These are phyloP conservation scores for Spheniscus humboldti DNA, from an alignment of 2,797 vertebrate species.

Conservation along the genomic window DNA sequence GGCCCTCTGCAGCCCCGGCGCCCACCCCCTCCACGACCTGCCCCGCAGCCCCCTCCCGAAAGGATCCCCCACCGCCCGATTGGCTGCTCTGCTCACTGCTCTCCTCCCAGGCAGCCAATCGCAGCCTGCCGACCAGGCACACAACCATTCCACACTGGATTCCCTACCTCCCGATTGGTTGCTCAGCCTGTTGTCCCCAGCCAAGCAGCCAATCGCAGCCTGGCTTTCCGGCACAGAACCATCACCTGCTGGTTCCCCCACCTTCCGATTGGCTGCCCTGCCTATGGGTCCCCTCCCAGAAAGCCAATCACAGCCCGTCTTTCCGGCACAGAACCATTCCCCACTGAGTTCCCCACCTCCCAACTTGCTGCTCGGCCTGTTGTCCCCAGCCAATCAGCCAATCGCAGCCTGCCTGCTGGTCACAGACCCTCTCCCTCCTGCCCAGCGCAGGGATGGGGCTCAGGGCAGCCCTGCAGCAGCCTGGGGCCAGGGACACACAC, in stretches of 20 bases:
- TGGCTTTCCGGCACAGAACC: not conserved
- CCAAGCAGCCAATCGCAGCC: not conserved
- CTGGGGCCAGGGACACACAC: accelerated
- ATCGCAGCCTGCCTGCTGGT: not conserved
- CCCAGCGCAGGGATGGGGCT: not conserved
- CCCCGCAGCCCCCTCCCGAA: not conserved
- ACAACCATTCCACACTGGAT: not conserved
- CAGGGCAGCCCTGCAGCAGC: not conserved
- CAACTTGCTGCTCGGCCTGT: accelerated
- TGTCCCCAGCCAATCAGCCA: too few relatives aligned
- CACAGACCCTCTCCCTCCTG: too few relatives aligned
- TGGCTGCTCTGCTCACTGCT: not conserved
- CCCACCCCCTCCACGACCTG: not conserved
- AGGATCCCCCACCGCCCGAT: not conserved
- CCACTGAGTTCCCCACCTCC: not conserved
- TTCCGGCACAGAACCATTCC: not conserved
- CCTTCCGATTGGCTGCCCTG: accelerated
- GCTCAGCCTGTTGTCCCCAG: too few relatives aligned
- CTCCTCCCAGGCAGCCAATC: not conserved
- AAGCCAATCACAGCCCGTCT: not conserved
- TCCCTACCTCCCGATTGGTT: not conserved
- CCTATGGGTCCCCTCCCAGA: too few relatives aligned
- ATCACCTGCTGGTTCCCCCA: accelerated
- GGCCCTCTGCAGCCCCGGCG: accelerated
- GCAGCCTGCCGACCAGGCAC: not conserved